A percentile compares a stretch with the other conserved stretches of the same genome.
Conservation (phyloP, 2,888 invertebrate genomes). For the Drosophila testacea region DNA sequence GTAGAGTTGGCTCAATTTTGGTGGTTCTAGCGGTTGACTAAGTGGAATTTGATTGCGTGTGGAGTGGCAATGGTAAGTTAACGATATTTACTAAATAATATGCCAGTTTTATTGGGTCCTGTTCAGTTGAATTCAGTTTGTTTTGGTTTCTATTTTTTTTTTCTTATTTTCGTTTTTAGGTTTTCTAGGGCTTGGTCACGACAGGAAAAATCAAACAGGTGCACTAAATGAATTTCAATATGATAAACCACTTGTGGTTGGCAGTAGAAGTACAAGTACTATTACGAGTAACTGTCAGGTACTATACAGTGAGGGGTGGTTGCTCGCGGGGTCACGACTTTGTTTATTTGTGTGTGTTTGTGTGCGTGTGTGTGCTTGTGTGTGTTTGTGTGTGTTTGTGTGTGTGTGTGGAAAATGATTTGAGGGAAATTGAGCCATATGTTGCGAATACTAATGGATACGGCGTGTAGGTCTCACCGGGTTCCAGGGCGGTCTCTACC, state of each 20-base stretch:
- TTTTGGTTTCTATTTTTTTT: background rate
- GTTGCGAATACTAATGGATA: constrained; percentile 82
- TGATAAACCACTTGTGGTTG: constrained; percentile 83
- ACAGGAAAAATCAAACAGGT: constrained; percentile 82
- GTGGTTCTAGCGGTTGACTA: constrained; percentile 40
- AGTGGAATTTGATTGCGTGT: constrained; percentile 71
- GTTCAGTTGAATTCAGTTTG: constrained; percentile 3
- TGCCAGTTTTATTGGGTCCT: constrained; percentile 29
- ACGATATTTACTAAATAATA: constrained; percentile 79
- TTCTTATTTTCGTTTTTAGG: background rate
- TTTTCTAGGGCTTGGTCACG: constrained; percentile 23
- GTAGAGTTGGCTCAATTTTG: background rate
- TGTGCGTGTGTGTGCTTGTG: constrained; percentile 28
- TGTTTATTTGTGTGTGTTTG: constrained; percentile 18
- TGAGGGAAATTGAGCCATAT: constrained; percentile 83
- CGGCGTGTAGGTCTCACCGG: constrained; percentile 24
- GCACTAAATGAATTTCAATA: constrained; percentile 83
- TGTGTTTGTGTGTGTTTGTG: constrained; percentile 34
- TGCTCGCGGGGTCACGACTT: constrained; percentile 12
- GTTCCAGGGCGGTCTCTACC: constrained; percentile 35
- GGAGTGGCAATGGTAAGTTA: constrained; percentile 72
- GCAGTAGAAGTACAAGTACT: constrained; percentile 15
- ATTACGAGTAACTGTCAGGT: constrained; percentile 24
- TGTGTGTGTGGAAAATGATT: constrained; percentile 59
- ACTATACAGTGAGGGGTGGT: constrained; percentile 14